Evolutionary conservation across 2,888 invertebrate species (phyloP).

Genomic region (Aplocera efformata): DNA sequence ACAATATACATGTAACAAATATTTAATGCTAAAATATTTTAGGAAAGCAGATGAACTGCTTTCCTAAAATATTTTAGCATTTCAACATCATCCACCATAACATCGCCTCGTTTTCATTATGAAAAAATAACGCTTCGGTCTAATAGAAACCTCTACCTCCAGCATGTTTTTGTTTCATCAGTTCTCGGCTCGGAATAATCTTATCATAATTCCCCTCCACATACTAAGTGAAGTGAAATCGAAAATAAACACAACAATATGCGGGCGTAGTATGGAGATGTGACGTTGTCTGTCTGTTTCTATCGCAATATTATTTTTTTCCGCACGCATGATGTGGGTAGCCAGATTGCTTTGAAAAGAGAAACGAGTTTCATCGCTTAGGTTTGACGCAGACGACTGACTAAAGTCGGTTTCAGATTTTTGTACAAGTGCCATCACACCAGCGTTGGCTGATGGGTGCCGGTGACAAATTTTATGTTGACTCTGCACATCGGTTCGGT

Average conservation of each 20-base stretch:
- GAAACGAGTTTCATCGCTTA: conserved; percentile 9
- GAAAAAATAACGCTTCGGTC: not conserved
- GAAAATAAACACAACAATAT: conserved; percentile 60
- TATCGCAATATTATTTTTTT: conserved; percentile 19
- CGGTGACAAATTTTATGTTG: too few relatives aligned
- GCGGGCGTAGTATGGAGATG: conserved; percentile 43
- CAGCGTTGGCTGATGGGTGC: too few relatives aligned
- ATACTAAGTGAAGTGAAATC: conserved; percentile 58
- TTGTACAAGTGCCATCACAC: too few relatives aligned
- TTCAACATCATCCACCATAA: too few relatives aligned
- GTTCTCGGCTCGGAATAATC: conserved; percentile 40
- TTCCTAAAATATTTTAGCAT: too few relatives aligned
- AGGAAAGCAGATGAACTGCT: too few relatives aligned
- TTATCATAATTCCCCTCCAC: conserved; percentile 41
- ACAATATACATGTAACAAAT: too few relatives aligned
- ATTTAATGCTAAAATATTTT: too few relatives aligned
- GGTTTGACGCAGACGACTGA: too few relatives aligned
- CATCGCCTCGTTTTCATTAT: too few relatives aligned
- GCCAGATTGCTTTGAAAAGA: conserved; percentile 6
- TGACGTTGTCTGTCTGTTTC: conserved; percentile 24
- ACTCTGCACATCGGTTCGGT: too few relatives aligned
- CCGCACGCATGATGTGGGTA: conserved; percentile 11
- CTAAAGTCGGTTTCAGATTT: too few relatives aligned
- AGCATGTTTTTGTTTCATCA: conserved; percentile 37
- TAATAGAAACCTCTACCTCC: conserved; percentile 19